These are phyloP conservation scores for Aspidiotus rigidus DNA, from an alignment of 2,888 invertebrate genomes.

Conservation along the genomic window DNA sequence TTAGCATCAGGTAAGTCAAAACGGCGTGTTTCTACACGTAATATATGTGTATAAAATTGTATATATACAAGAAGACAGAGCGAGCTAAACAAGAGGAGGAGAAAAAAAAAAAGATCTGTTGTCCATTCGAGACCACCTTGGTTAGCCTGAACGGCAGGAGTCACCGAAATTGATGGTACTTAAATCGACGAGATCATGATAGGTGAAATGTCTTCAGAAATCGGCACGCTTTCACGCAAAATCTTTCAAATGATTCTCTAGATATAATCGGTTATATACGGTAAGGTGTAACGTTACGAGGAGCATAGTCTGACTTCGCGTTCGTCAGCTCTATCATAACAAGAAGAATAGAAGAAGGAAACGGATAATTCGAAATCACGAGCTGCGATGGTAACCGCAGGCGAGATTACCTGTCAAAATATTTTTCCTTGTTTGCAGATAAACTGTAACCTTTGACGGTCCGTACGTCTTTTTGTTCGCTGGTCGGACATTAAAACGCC, in stretches of 20 bases:
- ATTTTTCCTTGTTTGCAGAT: constrained; percentile 28
- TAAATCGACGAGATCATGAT: constrained; percentile 15
- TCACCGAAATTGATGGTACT: constrained; percentile 17
- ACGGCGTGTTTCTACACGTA: constrained; percentile 14
- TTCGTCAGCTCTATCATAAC: background rate
- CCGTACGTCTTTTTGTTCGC: background rate
- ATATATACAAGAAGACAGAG: background rate
- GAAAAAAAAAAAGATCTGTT: background rate
- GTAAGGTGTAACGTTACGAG: background rate
- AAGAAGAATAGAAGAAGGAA: background rate
- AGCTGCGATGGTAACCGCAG: constrained; percentile 27
- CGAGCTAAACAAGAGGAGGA: background rate
- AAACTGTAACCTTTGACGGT: constrained; percentile 12
- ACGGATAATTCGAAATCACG: constrained; percentile 2
- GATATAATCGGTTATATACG: background rate
- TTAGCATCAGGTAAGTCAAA: constrained; percentile 20
- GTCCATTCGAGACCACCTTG: constrained; percentile 21
- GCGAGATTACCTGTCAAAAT: constrained; percentile 33
- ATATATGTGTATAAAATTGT: background rate
- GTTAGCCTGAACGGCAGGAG: constrained; percentile 21
- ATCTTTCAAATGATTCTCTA: background rate
- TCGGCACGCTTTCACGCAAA: constrained; percentile 28
- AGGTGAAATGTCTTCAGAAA: constrained; percentile 13
- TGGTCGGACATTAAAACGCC: constrained; percentile 3
- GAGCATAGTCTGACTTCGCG: too few species aligned